Evolutionary conservation across 1,140 invertebrate species (phyloP), one percentile per base, ranked within the genome.

Genomic region (Cyclina sinensis): DNA sequence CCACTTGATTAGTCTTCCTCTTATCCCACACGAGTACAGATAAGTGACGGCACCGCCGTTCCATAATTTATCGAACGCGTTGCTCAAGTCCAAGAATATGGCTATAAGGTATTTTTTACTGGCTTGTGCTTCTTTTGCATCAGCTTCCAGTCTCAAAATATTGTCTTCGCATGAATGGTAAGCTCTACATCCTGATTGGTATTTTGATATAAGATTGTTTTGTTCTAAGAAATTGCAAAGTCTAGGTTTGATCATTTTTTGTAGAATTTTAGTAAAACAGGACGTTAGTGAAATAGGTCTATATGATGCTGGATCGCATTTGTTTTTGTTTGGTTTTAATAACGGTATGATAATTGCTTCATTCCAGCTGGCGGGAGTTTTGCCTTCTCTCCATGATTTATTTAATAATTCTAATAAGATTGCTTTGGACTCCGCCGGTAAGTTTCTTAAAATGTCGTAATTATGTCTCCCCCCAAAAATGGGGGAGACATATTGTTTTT

Each of bases 11-110:
- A 76, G 43, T 7, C 39, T 12, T n/a, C 73, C 35, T 30, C 27
- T 24, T 76, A 76, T 76, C 9, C 43, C 43, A 43, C 5, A 43
- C 4, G 4, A 7, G 7, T 76, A 12, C 3, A 80, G 21, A 12
- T 54, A 32, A 5, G 0, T n/a, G 32, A 80, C 4, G 14, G 76
- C 76, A 7, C 16, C 46, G 54, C 35, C 46, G 32, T 57, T 80
- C 76, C 76, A 80, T 57, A 80, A 7, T 37, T 80, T 80, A 80
- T 80, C 76, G 32, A 80, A 80, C 21, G 76, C 76, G 35, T 39
- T 37, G 30, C 46, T 80, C 30, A n/a, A 80, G n/a, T 80, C 76
- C 9, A 80, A 43, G 27, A 80, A 80, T 21, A 80, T 39, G 1
- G 76, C 76, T 54, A 35, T 14, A 30, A 80, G 18, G 9, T 35